Evolutionary conservation across 1,140 invertebrate species (phyloP).

Genomic region (Lepidostoma basale): DNA sequence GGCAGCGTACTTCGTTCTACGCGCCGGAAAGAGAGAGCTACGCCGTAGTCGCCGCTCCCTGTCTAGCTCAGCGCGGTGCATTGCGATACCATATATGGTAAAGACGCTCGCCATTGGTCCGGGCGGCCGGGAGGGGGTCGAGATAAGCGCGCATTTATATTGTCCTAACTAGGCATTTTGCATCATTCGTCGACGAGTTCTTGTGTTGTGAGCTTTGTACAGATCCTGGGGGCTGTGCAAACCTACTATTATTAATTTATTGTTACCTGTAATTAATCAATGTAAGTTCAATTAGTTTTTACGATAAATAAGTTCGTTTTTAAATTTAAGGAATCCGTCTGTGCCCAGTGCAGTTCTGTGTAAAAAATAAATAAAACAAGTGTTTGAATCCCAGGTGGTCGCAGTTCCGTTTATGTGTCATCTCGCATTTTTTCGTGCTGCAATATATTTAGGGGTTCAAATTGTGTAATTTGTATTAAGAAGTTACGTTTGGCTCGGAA

Average conservation of each 20-base stretch:
- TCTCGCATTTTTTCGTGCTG: not conserved
- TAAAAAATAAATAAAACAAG: conserved; percentile 20
- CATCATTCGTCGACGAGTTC: conserved; percentile 35
- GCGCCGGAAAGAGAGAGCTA: conserved; percentile 3
- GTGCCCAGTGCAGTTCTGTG: not conserved
- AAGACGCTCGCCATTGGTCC: conserved; percentile 52
- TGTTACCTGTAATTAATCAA: conserved; percentile 37
- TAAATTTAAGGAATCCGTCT: not conserved
- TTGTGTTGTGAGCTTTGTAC: conserved; percentile 36
- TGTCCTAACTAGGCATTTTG: conserved; percentile 34
- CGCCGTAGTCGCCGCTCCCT: not conserved
- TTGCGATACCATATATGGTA: conserved; percentile 54
- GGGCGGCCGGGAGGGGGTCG: conserved; percentile 40
- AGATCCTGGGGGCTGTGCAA: conserved; percentile 33
- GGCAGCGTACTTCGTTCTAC: not conserved
- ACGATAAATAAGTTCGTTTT: not conserved
- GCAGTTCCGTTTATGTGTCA: not conserved
- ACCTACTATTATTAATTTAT: conserved; percentile 36
- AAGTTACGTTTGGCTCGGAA: not conserved
- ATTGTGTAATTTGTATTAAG: conserved; percentile 17
- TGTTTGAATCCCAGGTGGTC: conserved; percentile 21
- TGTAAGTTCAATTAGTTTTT: conserved; percentile 31
- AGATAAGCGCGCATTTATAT: conserved; percentile 44
- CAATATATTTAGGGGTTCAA: not conserved
- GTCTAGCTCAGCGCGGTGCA: conserved; percentile 46